Evolutionary conservation across 2,113 vertebrate genomes (phyloP), one percentile per base, ranked within the genome.

Genomic region (Dicrurus megarhynchus): DNA sequence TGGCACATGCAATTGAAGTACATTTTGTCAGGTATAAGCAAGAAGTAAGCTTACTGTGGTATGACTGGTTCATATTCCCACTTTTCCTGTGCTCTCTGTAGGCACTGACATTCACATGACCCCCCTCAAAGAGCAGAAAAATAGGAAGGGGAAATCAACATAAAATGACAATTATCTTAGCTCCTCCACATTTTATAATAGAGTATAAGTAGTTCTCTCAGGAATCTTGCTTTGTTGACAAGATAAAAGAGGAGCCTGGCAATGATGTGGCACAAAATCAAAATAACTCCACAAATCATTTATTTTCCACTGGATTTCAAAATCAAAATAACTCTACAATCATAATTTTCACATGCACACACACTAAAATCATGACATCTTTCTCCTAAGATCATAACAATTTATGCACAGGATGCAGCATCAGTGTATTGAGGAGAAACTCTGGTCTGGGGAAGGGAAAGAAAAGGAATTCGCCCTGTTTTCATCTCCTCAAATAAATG

Each of bases 231-330:
- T 97, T 97, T 97, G 93, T 97, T 96, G 97, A 97, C 95, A 90
- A 95, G 96, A 97, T 94, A 87, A 95, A 97, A 97, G 90, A 91
- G 68, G 60, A 91, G 90, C 80, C 84, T 96, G 93, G 90, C 90
- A 97, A 94, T 95, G 94, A 97, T 94, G 94, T 96, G 95, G 94
- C 93, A 96, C 82, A 57, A 97, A 96, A 97, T 96, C 96, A 96
- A 96, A 97, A 96, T 95, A 97, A 94, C 69, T 93, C 90, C 44
- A 96, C 92, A 95, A 97, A 96, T 95, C 93, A 88, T 44, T 77
- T 53, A 74, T 94, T 97, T 97, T 96, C 65, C 68, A 93, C 80
- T 14, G 89, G 87, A 96, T 94, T 92, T 95, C 95, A 82, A 96
- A 85, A 97, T 97, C 95, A 95, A 95, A 97, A 95, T 97, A 97